Evolutionary conservation across 2,888 invertebrate species (phyloP), one percentile per base, ranked within the genome.

Genomic region (Drosophila limbata): DNA sequence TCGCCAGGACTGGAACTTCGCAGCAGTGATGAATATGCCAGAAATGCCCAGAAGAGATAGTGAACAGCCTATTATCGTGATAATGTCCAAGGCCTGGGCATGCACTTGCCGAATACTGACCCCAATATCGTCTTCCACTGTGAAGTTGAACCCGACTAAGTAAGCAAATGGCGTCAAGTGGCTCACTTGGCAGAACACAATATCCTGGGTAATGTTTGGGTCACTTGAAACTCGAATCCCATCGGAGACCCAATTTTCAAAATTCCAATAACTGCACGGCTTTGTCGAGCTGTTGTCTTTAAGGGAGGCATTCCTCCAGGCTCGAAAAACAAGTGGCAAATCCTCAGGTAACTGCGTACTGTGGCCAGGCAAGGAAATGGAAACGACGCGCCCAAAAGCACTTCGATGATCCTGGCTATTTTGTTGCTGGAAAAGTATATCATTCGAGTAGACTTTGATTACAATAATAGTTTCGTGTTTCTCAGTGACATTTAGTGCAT

Each of bases 161-260:
- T 94, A 94, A 9, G 95, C 95, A 79, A 95, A 95, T 80, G 94
- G 94, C 28, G 95, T 94, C 51, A 95, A 91, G 87, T 95, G 95
- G 48, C 93, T 94, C 73, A 94, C 94, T 69, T 93, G 90, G 68
- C 94, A 94, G 13, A 92, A 35, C 3, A 92, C 90, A 4, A 94
- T 75, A 91, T 90, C 74, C 79, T 92, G 73, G 85, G 84, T 82
- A 81, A 91, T 74, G 72, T 88, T 47, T 62, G 89, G 82, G 57
- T 87, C 73, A 78, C 92, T 85, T 77, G 91, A 53, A 87, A 92
- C 89, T 28, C 91, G 92, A 63, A 95, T 94, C 1, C 95, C 95
- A 55, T 93, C 92, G 0, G 91, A 92, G 3, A 94, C 94, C 95
- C 95, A 95, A 28, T 91, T 50, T 93, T 94, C 51, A 91, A 94